These are phyloP conservation scores for Amphilophus citrinellus DNA, from an alignment of 2,113 vertebrate species.

Conservation along the genomic window DNA sequence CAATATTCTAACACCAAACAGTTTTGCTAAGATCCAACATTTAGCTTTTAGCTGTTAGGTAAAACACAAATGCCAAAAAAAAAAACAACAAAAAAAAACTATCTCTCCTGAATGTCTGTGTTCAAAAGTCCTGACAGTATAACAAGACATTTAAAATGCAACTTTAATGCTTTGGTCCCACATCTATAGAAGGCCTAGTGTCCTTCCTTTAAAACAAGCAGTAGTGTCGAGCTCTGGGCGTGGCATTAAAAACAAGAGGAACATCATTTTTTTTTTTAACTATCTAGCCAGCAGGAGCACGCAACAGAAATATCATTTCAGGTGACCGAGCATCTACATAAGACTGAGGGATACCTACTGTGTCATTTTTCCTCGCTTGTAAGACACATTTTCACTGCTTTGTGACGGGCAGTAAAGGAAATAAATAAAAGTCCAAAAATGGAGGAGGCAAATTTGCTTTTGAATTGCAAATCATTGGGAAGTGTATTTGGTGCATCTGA, in stretches of 20 bases:
- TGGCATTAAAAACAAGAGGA: neutral
- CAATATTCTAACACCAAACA: neutral
- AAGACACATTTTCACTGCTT: neutral
- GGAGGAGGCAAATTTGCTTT: conserved; percentile 32
- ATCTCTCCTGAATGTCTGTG: neutral
- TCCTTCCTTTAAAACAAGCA: neutral
- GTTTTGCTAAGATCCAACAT: neutral
- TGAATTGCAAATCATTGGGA: conserved; percentile 56
- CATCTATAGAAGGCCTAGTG: neutral
- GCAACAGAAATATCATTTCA: neutral
- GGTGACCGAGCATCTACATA: neutral
- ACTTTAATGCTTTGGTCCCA: too few relatives aligned
- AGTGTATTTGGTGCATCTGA: conserved; percentile 7
- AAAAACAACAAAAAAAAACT: neutral
- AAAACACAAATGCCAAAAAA: neutral
- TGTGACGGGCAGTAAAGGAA: neutral
- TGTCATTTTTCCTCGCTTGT: neutral
- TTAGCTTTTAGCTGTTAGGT: neutral
- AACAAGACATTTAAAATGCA: neutral
- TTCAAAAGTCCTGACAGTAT: conserved; percentile 10
- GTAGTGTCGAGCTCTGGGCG: neutral
- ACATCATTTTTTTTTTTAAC: neutral
- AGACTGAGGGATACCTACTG: neutral
- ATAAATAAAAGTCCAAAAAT: conserved; percentile 11
- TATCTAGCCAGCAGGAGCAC: neutral